Evolutionary conservation across 2,888 invertebrate genomes (phyloP).

Genomic region (Pachymerium ferrugineum): DNA sequence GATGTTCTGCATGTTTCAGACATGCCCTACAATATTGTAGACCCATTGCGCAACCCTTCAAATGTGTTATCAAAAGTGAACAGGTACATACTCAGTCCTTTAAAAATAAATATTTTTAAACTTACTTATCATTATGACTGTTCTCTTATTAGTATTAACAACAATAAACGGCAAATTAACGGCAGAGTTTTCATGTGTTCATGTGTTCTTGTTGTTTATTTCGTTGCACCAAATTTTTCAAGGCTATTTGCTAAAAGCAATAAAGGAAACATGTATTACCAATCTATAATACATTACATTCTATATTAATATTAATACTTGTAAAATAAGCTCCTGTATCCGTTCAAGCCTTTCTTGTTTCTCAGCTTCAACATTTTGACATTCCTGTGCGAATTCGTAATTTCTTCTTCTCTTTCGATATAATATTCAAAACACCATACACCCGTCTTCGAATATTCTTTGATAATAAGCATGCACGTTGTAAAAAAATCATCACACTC

Average conservation of each 20-base stretch:
- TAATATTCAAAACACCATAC: constrained; percentile 98
- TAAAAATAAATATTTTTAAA: constrained; percentile 45
- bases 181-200: constrained; percentile 76
- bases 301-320: constrained; percentile 56
- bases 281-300: too few species aligned
- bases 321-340: constrained; percentile 81
- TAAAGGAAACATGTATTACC: not conserved
- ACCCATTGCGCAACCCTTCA: too few species aligned
- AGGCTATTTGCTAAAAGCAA: constrained; percentile 80
- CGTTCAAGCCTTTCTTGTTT: constrained; percentile 75
- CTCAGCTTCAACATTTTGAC: constrained; percentile 78
- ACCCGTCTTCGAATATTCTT: constrained; percentile 97
- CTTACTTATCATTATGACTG: constrained; percentile 98
- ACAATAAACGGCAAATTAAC: constrained; percentile 98
- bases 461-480: constrained; percentile 68
- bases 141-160: constrained; percentile 96
- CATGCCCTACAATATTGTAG: too few species aligned
- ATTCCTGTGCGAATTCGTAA: constrained; percentile 98
- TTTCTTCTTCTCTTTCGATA: constrained; percentile 99
- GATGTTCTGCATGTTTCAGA: too few species aligned
- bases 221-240: constrained; percentile 91
- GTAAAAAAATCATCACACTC: not conserved
- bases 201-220: constrained; percentile 77
- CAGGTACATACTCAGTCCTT: constrained; percentile 96
- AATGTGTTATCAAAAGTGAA: constrained; percentile 99